Base-by-base conservation (phyloP, 2,797 vertebrate genomes). In the Oophaga sylvatica region DNA sequence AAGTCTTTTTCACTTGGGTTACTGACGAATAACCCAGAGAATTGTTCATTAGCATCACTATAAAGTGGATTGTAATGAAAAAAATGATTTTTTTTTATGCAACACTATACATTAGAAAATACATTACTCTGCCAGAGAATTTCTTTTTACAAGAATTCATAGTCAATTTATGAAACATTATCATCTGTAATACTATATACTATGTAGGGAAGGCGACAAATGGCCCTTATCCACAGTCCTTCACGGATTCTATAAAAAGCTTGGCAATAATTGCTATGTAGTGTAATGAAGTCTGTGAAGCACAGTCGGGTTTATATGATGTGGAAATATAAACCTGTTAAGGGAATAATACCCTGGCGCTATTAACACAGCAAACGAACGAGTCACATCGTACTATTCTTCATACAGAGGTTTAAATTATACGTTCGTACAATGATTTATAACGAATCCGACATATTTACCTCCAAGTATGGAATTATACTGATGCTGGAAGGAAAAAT, bases 301-400 rank as follows among this genome's bases (percentile, higher is more conserved):
- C 78, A 76, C 79, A 81, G 68, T 31, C 5, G 56, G 20, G 17
- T 85, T 81, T 75, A 81, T 81, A 88, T 88, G 83, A 75, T 59
- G 57, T 41, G 59, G 56, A 80, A 73, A 84, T 81, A 57, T 4
- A 80, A 84, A 81, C 57, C 57, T 73, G 56, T 73, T 22, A 35
- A 80, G n/a, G 16, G 65, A 84, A 71, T 56, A 80, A 62, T 71
- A 68, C 73, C 87, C 73, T 19, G 5, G 53, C 79, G 75, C 62
- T 70, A 81, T 10, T 22, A 3, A 35, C 20, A 29, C 45, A 22
- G 26, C n/a, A 62, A 60, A 59, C 41, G 35, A 16, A 86, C n/a
- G 78, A 22, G 45, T 56, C 53, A 63, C 48, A 5, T 63, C 3
- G 2, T 60, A 1, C 53, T 71, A 19, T 20, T 29, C 19, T 70